Conservation (phyloP, 2,888 invertebrate species). For the Disparrhopalites patrizii region DNA sequence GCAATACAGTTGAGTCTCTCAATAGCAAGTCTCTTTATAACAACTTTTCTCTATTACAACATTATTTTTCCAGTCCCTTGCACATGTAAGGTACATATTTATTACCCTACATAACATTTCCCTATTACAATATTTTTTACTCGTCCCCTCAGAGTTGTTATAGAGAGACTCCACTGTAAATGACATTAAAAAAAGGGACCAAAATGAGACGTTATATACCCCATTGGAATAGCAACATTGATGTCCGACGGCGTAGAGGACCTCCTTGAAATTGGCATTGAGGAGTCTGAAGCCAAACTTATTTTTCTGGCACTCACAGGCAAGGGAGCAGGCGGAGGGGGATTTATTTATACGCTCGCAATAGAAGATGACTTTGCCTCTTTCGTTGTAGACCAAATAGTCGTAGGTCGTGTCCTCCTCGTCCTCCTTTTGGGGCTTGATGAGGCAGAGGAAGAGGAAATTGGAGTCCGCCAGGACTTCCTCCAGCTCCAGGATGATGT, state of each 20-base stretch:
- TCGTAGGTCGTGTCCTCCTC: not conserved
- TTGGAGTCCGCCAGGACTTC: not conserved
- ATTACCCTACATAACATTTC: no score
- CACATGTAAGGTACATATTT: no score
- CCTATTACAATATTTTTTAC: no score
- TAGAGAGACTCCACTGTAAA: no score
- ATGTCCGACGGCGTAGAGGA: not conserved
- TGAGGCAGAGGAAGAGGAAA: not conserved
- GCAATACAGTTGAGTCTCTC: no score
- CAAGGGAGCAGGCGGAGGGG: not conserved
- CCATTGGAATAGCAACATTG: slow-evolving; percentile 1
- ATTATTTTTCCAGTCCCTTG: no score
- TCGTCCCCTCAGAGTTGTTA: no score
- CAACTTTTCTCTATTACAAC: no score
- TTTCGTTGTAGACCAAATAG: not conserved
- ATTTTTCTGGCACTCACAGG: not conserved
- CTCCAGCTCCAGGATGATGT: not conserved
- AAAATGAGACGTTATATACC: not conserved
- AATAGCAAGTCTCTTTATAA: no score
- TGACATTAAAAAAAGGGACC: not conserved
- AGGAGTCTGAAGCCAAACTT: not conserved
- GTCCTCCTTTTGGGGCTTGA: not conserved
- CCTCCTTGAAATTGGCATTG: not conserved
- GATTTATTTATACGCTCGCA: not conserved
- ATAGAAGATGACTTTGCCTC: not conserved